A percentile compares a stretch with the other conserved stretches of the same genome.
phyloP scores from a whole-genome alignment of 2,113 vertebrate genomes.

The Fregata magnificens region DNA sequence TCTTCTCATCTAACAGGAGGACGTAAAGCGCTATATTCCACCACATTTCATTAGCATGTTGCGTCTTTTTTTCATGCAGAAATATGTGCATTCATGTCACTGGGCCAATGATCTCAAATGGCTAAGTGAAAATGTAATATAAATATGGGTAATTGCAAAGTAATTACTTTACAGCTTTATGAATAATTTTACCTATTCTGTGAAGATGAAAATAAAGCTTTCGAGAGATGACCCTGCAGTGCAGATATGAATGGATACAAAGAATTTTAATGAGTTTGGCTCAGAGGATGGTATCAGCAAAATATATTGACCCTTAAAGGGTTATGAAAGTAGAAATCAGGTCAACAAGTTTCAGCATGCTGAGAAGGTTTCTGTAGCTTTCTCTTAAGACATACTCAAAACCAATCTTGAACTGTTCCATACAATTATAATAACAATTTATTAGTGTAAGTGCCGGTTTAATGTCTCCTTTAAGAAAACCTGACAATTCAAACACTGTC shows the following conservation, averaged over 20 bases:
- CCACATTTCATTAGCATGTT: neutral
- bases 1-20: neutral
- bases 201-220: neutral
- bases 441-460: neutral
- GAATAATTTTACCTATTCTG: neutral
- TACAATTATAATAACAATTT: neutral
- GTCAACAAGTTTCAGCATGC: neutral
- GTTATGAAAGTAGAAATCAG: neutral
- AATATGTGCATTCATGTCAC: neutral
- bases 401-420: neutral
- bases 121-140: neutral
- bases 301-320: neutral
- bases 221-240: neutral
- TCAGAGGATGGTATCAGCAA: neutral
- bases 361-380: neutral
- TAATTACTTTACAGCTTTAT: neutral
- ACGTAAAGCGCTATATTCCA: neutral
- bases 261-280: neutral
- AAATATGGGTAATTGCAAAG: neutral
- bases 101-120: neutral
- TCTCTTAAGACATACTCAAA: neutral
- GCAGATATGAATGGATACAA: neutral
- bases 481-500: neutral
- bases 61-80: neutral
- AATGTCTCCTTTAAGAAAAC: neutral